Evolutionary conservation across 2,797 vertebrate species (phyloP).

Genomic region (Manis pentadactyla): DNA sequence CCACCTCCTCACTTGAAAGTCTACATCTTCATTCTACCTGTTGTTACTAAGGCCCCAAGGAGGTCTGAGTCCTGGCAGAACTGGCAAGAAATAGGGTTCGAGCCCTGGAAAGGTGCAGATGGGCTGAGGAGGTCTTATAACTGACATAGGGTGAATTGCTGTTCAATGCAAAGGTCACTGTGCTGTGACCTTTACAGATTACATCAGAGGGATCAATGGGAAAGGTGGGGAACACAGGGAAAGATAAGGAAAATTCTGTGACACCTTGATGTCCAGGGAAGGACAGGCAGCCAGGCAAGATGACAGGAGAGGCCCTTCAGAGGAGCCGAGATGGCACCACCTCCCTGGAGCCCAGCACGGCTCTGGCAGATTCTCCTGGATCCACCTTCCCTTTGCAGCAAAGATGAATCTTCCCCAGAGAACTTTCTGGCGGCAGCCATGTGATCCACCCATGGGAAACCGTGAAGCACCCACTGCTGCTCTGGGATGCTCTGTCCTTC

Average conservation of each 20-base stretch:
- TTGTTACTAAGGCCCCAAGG: neutral
- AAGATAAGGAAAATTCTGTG: neutral
- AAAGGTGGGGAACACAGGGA: neutral
- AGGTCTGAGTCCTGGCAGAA: neutral
- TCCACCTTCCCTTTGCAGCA: too few relatives aligned
- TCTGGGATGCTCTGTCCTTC: neutral
- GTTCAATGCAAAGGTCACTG: rapidly evolving
- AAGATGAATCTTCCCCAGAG: neutral
- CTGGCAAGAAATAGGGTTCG: neutral
- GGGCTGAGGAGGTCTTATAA: rapidly evolving
- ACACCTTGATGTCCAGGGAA: neutral
- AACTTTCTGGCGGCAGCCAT: neutral
- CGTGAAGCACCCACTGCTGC: rapidly evolving
- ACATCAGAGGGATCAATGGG: neutral
- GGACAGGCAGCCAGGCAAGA: neutral
- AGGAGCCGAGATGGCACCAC: rapidly evolving
- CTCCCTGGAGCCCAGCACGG: neutral
- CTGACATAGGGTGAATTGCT: rapidly evolving
- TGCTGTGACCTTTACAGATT: neutral
- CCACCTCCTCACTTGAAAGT: rapidly evolving
- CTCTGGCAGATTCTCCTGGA: too few relatives aligned
- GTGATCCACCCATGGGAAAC: neutral
- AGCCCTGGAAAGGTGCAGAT: rapidly evolving
- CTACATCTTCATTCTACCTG: neutral
- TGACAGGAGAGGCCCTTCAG: neutral